Evolutionary conservation across 1,140 invertebrate genomes (phyloP).

Genomic region (Drosophila arizonae): DNA sequence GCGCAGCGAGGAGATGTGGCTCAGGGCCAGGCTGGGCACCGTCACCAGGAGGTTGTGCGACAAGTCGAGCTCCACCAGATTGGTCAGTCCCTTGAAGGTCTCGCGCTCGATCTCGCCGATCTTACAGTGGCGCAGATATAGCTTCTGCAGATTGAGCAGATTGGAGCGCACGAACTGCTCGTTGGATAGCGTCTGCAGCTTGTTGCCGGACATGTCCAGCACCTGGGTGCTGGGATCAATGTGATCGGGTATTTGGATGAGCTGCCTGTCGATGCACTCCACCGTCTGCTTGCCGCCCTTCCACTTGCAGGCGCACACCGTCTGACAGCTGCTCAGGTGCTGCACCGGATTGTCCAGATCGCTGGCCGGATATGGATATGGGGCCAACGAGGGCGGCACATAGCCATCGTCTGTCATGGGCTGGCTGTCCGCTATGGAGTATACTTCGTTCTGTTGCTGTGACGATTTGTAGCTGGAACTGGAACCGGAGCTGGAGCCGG

Average conservation of each 20-base stretch:
- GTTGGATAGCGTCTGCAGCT: conserved; percentile 90
- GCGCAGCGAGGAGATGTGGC: conserved; percentile 90
- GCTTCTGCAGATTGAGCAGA: conserved; percentile 92
- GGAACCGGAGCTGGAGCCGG: not conserved
- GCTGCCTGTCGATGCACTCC: conserved; percentile 91
- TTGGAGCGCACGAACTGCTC: conserved; percentile 91
- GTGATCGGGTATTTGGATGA: conserved; percentile 91
- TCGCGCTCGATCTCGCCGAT: conserved; percentile 92
- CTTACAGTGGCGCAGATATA: conserved; percentile 91
- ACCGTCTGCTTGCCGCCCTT: conserved; percentile 95
- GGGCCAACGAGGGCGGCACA: conserved; percentile 38
- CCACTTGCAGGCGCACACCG: conserved; percentile 95
- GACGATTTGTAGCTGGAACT: conserved; percentile 19
- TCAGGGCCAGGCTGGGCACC: conserved; percentile 90
- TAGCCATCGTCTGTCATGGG: conserved; percentile 77
- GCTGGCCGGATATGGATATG: conserved; percentile 31
- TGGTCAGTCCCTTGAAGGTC: conserved; percentile 92
- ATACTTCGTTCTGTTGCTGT: conserved; percentile 67
- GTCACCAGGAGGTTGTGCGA: conserved; percentile 91
- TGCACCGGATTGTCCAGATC: conserved; percentile 52
- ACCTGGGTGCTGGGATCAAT: conserved; percentile 95
- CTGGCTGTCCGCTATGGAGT: conserved; percentile 73
- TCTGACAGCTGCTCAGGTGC: conserved; percentile 86
- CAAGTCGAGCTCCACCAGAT: conserved; percentile 94
- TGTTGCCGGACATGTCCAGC: conserved; percentile 93